Base-by-base conservation (phyloP, 2,797 vertebrate genomes). In the Podarcis siculus region DNA sequence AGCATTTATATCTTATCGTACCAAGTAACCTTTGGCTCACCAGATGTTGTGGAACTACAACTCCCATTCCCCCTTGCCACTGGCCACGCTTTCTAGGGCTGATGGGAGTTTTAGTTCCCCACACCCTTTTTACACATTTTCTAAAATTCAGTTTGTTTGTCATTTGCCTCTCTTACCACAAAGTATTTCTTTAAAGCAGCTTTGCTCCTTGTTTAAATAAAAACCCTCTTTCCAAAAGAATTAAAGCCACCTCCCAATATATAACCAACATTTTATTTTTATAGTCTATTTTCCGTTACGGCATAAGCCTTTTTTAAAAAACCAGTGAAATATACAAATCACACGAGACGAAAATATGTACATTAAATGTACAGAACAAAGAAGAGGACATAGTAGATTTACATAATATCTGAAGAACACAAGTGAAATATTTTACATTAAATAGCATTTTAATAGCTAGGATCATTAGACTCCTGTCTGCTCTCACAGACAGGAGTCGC, bases 281-380 rank as follows among this genome's bases (percentile, higher is more conserved):
- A 97, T 96, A 97, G 91, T 97, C 96, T 97, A 96, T 97, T 96
- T 97, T 97, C 97, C 96, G 96, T 96, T 96, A 94, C 93, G 96
- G 96, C 95, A 93, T 95, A 95, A 92, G 96, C 96, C 97, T 95
- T 96, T 96, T 91, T 25, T 80, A 91, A 91, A 93, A 85, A 78
- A 94, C 95, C 96, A 97, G 96, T 97, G 96, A 97, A 97, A 97
- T 97, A 97, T 97, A 97, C 97, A 97, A 97, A 97, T 97, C 97
- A 97, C 95, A 45, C 94, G 93, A 96, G 96, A 96, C 92, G 95
- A 96, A 97, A 97, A 96, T 97, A 97, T 97, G 97, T 97, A 97
- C 97, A 97, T 96, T 97, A 96, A 96, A 97, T 97, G 97, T 97
- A 97, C 96, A 97, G 95, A 96, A 97, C 92, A 96, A 92, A 97